Evolutionary conservation across 2,888 invertebrate genomes (phyloP).

Genomic region (Lycophotia porphyrea): DNA sequence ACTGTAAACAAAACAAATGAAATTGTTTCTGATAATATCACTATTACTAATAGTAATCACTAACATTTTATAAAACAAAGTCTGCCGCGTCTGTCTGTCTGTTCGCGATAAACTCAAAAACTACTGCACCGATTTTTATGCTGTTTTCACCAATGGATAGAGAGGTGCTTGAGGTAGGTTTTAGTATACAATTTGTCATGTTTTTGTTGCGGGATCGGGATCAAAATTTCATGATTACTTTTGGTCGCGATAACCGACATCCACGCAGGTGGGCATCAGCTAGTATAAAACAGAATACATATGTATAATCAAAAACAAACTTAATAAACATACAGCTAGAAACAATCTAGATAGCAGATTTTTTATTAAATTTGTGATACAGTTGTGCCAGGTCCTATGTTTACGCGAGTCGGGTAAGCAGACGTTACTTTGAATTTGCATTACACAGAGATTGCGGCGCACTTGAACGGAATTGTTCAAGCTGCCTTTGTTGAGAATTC

Average conservation of each 20-base stretch:
- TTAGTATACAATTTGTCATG: too few species aligned
- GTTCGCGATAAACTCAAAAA: too few species aligned
- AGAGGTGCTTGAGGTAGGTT: too few species aligned
- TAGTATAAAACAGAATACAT: neutral
- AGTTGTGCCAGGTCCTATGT: slow-evolving; percentile 35
- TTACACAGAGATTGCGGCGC: slow-evolving; percentile 59
- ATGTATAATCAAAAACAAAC: neutral
- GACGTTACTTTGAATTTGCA: slow-evolving; percentile 65
- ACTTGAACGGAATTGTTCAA: slow-evolving; percentile 59
- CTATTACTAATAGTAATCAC: too few species aligned
- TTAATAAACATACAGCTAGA: neutral
- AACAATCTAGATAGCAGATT: slow-evolving; percentile 13
- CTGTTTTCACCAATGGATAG: too few species aligned
- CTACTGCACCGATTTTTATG: too few species aligned
- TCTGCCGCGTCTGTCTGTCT: too few species aligned
- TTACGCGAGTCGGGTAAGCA: slow-evolving; percentile 58
- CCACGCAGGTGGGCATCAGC: too few species aligned
- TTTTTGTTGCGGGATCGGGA: too few species aligned
- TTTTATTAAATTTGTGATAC: slow-evolving; percentile 51
- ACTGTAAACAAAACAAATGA: neutral
- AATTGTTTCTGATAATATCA: neutral
- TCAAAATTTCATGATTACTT: too few species aligned
- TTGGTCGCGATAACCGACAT: too few species aligned
- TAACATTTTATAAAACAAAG: too few species aligned
- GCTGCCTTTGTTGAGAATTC: slow-evolving; percentile 54